phyloP scores from a whole-genome alignment of 2,888 invertebrate genomes.

The Plebejus argus region DNA sequence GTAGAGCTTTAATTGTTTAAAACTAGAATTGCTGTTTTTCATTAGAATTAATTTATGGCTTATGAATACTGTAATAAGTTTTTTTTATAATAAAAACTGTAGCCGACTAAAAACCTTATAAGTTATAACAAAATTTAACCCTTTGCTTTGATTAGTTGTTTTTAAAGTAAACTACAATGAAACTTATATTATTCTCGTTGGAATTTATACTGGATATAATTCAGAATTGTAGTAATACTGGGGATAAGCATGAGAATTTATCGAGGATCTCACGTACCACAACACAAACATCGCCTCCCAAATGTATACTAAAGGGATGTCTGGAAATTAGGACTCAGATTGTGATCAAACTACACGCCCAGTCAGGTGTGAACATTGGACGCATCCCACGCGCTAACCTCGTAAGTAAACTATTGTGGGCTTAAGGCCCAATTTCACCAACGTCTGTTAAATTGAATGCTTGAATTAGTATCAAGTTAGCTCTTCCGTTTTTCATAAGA shows the following conservation, averaged over 20 bases:
- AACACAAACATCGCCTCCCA: not conserved
- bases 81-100: not conserved
- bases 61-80: not conserved
- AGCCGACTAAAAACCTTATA: not conserved
- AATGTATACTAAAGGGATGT: slow-evolving; percentile 18
- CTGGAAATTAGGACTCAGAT: slow-evolving; percentile 12
- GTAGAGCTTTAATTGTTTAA: not conserved
- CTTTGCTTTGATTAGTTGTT: not conserved
- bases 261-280: slow-evolving; percentile 7
- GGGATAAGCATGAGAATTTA: slow-evolving; percentile 3
- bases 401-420: not conserved
- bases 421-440: too few relatives aligned
- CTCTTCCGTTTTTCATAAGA: too few relatives aligned
- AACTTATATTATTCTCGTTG: not conserved
- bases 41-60: not conserved
- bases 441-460: too few relatives aligned
- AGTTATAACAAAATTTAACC: not conserved
- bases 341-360: slow-evolving; percentile 4
- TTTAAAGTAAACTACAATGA: not conserved
- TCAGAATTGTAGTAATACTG: not conserved
- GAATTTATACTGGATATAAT: not conserved
- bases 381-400: not conserved
- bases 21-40: not conserved
- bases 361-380: slow-evolving; percentile 13
- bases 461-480: too few relatives aligned